These are phyloP conservation scores for Cathartes aura DNA, from an alignment of 2,113 vertebrate species.

Conservation along the genomic window DNA sequence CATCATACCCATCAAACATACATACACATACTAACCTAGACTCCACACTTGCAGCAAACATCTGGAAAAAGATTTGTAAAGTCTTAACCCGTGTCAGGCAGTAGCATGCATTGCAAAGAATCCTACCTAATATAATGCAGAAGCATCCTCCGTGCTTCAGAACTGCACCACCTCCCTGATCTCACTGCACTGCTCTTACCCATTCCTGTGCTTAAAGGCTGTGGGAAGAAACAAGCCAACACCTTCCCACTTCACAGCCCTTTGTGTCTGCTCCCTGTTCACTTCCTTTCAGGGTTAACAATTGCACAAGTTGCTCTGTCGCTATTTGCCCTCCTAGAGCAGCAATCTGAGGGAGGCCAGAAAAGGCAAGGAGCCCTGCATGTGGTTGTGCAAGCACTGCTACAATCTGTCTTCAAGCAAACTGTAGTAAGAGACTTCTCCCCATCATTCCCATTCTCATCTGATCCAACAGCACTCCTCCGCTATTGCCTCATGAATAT, in stretches of 20 bases:
- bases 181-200: background rate
- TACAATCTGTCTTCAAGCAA: background rate
- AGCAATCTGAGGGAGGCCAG: background rate
- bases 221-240: background rate
- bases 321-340: background rate
- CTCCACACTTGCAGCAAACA: background rate
- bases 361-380: background rate
- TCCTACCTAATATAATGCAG: background rate
- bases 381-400: accelerated
- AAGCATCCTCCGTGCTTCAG: background rate
- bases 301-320: background rate
- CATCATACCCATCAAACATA: background rate
- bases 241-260: background rate
- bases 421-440: background rate
- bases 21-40: background rate
- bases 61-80: background rate
- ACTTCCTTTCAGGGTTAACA: background rate
- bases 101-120: background rate
- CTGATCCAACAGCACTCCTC: background rate
- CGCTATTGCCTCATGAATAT: background rate
- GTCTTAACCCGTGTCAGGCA: background rate
- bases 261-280: background rate
- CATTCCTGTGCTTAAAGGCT: background rate
- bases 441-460: background rate
- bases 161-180: background rate